Percentiles rank a stretch among this genome's conserved stretches.
Conservation (phyloP, 1,140 invertebrate species). For the Apis dorsata region DNA sequence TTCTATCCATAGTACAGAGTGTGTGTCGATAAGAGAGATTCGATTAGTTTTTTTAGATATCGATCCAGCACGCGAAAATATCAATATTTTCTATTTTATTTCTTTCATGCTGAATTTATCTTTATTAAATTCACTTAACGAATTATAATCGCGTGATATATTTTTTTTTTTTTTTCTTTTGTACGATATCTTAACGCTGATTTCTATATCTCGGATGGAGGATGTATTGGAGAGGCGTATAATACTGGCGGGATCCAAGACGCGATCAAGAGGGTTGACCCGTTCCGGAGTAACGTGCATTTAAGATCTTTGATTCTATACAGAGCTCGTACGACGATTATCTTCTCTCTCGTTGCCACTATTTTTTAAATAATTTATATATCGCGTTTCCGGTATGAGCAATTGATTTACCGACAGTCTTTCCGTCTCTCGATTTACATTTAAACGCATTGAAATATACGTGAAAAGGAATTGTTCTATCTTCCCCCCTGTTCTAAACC, state of each 20-base stretch:
- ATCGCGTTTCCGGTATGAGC: conserved; percentile 37
- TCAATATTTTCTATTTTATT: too few relatives aligned
- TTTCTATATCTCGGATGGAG: not conserved
- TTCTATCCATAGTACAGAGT: not conserved
- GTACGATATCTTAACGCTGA: conserved; percentile 15
- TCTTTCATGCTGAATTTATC: not conserved
- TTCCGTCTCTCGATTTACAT: conserved; percentile 38
- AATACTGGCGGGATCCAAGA: not conserved
- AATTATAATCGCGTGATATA: not conserved
- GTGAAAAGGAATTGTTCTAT: conserved; percentile 1
- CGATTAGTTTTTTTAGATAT: not conserved
- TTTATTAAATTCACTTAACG: not conserved
- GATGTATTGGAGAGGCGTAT: not conserved
- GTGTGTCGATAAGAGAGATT: not conserved
- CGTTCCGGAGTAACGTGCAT: not conserved
- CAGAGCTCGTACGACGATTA: conserved; percentile 30
- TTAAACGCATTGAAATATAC: not conserved
- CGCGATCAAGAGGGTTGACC: conserved; percentile 1
- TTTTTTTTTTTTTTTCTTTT: conserved; percentile 2
- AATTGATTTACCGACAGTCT: conserved; percentile 49
- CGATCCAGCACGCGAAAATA: not conserved
- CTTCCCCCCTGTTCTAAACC: not conserved
- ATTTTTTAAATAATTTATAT: conserved; percentile 44
- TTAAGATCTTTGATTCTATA: conserved; percentile 1
- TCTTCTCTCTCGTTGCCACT: conserved; percentile 1